phyloP scores from a whole-genome alignment of 2,113 vertebrate genomes.

The Passer domesticus region DNA sequence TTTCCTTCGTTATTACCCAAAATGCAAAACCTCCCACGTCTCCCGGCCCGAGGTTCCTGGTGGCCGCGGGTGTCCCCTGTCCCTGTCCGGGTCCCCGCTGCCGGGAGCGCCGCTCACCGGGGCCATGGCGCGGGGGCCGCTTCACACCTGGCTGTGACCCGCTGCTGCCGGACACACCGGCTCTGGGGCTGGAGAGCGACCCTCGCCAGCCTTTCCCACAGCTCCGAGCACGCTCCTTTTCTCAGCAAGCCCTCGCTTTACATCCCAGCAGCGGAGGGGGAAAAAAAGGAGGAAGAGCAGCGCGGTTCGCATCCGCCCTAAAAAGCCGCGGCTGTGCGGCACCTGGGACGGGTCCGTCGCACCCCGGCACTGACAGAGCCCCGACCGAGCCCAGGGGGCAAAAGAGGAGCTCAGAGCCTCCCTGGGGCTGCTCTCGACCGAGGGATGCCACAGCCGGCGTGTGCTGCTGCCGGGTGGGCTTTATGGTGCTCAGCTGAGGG shows the following conservation, averaged over 20 bases:
- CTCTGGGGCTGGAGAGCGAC: rapidly evolving
- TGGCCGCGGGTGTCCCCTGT: rapidly evolving
- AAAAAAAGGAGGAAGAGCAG: rapidly evolving
- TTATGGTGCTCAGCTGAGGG: background rate
- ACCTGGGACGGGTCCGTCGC: rapidly evolving
- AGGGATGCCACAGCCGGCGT: rapidly evolving
- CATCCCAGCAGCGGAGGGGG: rapidly evolving
- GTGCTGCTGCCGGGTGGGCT: rapidly evolving
- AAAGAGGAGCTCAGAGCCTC: rapidly evolving
- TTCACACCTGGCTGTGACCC: rapidly evolving
- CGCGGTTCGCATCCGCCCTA: rapidly evolving
- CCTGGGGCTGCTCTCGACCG: rapidly evolving
- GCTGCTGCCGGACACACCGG: rapidly evolving
- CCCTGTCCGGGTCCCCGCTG: rapidly evolving
- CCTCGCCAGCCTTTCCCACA: rapidly evolving
- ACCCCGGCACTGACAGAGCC: rapidly evolving
- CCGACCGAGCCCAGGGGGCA: rapidly evolving
- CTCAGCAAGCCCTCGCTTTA: rapidly evolving
- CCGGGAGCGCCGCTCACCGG: background rate
- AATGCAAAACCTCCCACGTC: rapidly evolving
- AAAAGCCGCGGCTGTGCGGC: background rate
- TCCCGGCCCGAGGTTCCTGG: rapidly evolving
- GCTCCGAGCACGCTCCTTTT: rapidly evolving
- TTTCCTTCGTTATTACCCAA: background rate
- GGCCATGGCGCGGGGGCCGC: background rate